phyloP scores from a whole-genome alignment of 1,140 invertebrate species.

The Anagrus nilaparvatae region DNA sequence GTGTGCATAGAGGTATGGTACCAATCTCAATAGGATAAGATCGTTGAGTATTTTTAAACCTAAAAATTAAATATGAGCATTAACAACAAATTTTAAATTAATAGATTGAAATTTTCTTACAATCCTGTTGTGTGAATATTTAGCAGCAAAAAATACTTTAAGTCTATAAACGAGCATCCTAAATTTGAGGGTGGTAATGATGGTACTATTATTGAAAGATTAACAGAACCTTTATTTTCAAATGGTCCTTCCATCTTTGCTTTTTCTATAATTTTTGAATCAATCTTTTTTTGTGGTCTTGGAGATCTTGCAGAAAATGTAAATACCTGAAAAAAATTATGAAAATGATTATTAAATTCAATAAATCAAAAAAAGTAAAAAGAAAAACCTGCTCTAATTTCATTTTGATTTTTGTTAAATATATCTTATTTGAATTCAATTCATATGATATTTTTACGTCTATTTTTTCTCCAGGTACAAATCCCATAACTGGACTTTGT shows the following conservation, averaged over 20 bases:
- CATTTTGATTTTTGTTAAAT: conserved; percentile 45
- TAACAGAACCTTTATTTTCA: conserved; percentile 5
- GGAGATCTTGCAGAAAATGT: conserved; percentile 4
- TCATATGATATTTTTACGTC: conserved; percentile 48
- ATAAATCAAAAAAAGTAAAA: neutral
- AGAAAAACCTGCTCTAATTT: conserved; percentile 46
- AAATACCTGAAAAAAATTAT: neutral
- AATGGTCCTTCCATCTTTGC: conserved; percentile 10
- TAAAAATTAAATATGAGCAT: conserved; percentile 9
- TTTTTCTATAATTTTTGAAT: conserved; percentile 5
- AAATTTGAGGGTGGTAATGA: conserved; percentile 21
- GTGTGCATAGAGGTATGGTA: conserved; percentile 18
- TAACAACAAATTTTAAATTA: neutral
- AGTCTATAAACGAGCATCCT: conserved; percentile 19
- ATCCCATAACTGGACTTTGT: conserved; percentile 47
- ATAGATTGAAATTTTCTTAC: no score
- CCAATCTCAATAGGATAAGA: conserved; percentile 23
- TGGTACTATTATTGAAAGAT: conserved; percentile 18
- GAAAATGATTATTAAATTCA: neutral
- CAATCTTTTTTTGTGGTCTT: neutral
- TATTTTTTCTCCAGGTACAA: conserved; percentile 53
- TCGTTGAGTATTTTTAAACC: conserved; percentile 16
- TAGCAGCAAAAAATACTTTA: conserved; percentile 17
- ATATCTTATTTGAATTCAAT: conserved; percentile 48
- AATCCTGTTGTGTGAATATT: conserved; percentile 11